phyloP scores from a whole-genome alignment of 2,888 invertebrate genomes.

The Himalopsyche kuldschensis region DNA sequence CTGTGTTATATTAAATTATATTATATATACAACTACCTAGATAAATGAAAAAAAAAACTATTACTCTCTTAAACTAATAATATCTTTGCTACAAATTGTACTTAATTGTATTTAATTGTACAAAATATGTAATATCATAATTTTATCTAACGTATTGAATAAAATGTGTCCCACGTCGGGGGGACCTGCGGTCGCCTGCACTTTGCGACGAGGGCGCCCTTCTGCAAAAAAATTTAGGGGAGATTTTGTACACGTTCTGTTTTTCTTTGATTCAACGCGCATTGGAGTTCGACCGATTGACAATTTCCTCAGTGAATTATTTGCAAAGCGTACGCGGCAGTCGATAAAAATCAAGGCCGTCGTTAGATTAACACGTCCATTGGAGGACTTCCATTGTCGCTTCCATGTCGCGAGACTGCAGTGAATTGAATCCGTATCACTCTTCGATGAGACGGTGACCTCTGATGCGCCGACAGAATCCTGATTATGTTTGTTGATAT shows the following conservation, averaged over 20 bases:
- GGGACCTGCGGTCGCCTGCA: background rate
- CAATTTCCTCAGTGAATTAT: no score
- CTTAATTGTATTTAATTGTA: constrained; percentile 70
- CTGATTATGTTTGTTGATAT: background rate
- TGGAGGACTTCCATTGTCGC: no score
- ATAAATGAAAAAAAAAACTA: constrained; percentile 51
- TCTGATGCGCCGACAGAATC: background rate
- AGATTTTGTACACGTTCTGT: constrained; percentile 6
- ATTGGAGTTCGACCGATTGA: background rate
- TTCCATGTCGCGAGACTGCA: no score
- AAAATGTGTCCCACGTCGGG: background rate
- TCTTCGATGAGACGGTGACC: background rate
- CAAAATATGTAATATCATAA: constrained; percentile 64
- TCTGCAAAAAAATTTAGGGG: background rate
- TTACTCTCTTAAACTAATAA: constrained; percentile 59
- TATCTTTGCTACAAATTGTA: constrained; percentile 71
- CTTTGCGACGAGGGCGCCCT: background rate
- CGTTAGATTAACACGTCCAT: no score
- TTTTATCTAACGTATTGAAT: constrained; percentile 45
- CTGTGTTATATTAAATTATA: constrained; percentile 27
- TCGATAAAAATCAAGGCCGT: no score
- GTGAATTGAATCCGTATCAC: no score
- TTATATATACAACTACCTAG: background rate
- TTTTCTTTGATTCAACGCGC: background rate
- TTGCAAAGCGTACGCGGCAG: no score